Base-by-base conservation (phyloP, 2,113 vertebrate species). In the Barbus barbus region DNA sequence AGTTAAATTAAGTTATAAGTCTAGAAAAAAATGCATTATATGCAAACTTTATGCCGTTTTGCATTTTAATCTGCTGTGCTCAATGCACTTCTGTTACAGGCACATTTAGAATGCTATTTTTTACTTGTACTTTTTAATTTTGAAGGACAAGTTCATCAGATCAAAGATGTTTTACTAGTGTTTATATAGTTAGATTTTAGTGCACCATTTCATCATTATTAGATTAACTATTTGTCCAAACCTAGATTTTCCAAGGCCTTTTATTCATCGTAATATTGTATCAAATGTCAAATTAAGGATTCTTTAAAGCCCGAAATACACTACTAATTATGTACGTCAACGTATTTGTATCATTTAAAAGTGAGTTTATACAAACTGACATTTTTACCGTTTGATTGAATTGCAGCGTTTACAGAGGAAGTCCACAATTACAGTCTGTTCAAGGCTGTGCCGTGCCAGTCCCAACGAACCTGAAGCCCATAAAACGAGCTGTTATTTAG, bases 321-420 rank as follows among this genome's bases (percentile, higher is more conserved):
- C 48, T 63, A 84, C 46, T 86, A 90, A 87, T 87, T 85, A 86
- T 67, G 46, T 63, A 61, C 81, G 83, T 85, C 83, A 84, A 84
- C 74, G 71, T 88, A 88, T 86, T 84, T 88, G 84, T 83, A 80
- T 51, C n/a, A 78, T 85, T 86, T 87, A 81, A 87, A 89, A 72
- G 83, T n/a, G 58, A 69, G 83, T 84, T 87, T 85, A 82, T 58
- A 85, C 73, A 79, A 83, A 87, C 67, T 87, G 87, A 61, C 77
- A 26, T 86, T 87, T 88, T 79, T 81, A 78, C 56, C n/a, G 72
- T 89, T 86, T 85, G 83, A 84, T 84, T 85, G 85, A 89, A 84
- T 86, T 48, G 83, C 81, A 22, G 38, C 79, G 83, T 89, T 90
- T 86, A 89, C 78, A 82, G 67, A 85, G 73, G 84, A 78, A 85